These are phyloP conservation scores for Cynopterus sphinx DNA, from an alignment of 2,797 vertebrate genomes.

Conservation along the genomic window DNA sequence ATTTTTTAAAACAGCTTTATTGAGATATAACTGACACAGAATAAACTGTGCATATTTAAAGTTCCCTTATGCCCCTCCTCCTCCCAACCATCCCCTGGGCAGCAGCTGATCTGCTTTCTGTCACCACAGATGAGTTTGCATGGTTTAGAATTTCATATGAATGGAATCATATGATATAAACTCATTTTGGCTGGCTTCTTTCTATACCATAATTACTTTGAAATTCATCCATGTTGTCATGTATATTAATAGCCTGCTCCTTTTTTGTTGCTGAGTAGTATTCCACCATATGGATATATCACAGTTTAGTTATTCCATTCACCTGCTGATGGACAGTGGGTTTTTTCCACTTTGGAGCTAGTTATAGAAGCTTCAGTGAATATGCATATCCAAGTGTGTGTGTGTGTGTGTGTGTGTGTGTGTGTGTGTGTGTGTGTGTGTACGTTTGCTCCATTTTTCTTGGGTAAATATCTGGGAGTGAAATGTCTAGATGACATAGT, in stretches of 20 bases:
- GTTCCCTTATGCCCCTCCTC: neutral
- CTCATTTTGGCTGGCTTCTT: neutral
- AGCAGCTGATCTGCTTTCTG: neutral
- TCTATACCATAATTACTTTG: neutral
- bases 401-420: neutral
- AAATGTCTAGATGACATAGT: neutral
- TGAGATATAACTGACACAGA: neutral
- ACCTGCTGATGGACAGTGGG: accelerated
- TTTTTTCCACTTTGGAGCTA: no score
- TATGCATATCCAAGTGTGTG: accelerated
- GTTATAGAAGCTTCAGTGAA: neutral
- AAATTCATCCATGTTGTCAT: accelerated
- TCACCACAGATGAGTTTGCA: neutral
- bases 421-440: neutral
- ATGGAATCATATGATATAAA: accelerated
- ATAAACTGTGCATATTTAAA: no score
- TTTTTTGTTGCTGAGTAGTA: neutral
- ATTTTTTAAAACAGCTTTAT: neutral
- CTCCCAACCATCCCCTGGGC: neutral
- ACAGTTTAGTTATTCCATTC: neutral
- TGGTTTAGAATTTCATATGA: neutral
- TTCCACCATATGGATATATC: accelerated
- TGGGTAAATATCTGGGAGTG: neutral
- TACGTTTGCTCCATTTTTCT: neutral
- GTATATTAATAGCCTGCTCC: no score